Evolutionary conservation across 2,888 invertebrate species (phyloP), one percentile per base, ranked within the genome.

Genomic region (Mesopsocus fuscifrons): DNA sequence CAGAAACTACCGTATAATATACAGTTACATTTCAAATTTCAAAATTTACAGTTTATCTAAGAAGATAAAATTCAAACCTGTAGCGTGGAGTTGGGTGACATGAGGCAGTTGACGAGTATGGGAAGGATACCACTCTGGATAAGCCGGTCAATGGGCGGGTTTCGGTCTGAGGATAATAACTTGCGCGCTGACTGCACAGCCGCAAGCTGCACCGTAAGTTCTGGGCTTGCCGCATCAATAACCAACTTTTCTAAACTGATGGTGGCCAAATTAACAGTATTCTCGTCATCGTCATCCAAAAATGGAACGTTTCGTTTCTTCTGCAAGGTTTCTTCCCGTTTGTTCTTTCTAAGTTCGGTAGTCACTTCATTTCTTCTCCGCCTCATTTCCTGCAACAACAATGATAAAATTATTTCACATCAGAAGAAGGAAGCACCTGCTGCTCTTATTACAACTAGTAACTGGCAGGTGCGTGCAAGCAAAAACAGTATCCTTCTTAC

Each of bases 61-160:
- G n/a, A 43, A 34, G n/a, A 18, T 16, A 40, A 38, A 2, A 1
- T 17, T 33, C 13, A 20, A 26, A 34, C 45, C 17, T n/a, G 31
- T 23, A 22, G 23, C 18, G 18, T 21, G 3, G 8, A 44, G 32
- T 41, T 45, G 26, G 32, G 22, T 30, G 16, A 73, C 51, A 81
- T 75, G 50, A 98, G 71, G 65, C 95, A 97, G 51, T 74, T 68
- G 44, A 94, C 89, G 54, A 98, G 72, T 54, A 94, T 83, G 41
- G 97, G 95, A 52, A 98, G 71, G 57, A 98, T 94, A 51, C 92
- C 92, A 59, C 87, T 85, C 34, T 76, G 69, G 54, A 98, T 97
- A 50, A 98, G 69, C 49, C 85, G 84, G 66, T 98, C 92, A 55
- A 98, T 97, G 17, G 98, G 97, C 51, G 98, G 98, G 69, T 97